Percentiles rank a stretch among this genome's conserved stretches.
Evolutionary conservation across 1,140 invertebrate species (phyloP).

Genomic region (Lucilia sericata): DNA sequence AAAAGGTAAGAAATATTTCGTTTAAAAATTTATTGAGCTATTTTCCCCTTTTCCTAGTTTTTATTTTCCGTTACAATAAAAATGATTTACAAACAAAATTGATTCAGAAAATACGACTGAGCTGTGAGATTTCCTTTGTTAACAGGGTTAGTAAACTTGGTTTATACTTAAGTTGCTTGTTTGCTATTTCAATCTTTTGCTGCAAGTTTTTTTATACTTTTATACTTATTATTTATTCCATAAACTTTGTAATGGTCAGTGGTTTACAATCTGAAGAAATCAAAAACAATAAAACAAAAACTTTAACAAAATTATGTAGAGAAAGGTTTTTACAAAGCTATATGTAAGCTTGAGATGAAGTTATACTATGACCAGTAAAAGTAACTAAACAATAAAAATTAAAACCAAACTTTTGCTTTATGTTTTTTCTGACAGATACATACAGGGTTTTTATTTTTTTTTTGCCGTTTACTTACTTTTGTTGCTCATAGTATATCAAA

Average conservation of each 20-base stretch:
- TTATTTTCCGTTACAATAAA: conserved; percentile 25
- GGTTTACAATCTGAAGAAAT: neutral
- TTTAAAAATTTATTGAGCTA: too few species aligned
- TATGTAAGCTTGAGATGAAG: too few species aligned
- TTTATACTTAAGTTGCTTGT: neutral
- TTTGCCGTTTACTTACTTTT: too few species aligned
- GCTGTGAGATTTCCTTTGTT: conserved; percentile 48
- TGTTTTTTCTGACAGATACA: too few species aligned
- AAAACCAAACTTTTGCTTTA: too few species aligned
- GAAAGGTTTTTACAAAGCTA: too few species aligned
- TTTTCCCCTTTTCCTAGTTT: neutral
- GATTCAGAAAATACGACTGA: conserved; percentile 48
- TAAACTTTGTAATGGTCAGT: conserved; percentile 37
- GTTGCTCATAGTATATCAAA: too few species aligned
- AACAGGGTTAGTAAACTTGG: conserved; percentile 35
- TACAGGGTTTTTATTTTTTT: too few species aligned
- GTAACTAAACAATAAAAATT: too few species aligned
- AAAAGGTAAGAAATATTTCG: too few species aligned
- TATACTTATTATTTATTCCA: neutral
- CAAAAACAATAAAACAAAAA: conserved; percentile 15
- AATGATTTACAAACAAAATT: conserved; percentile 50
- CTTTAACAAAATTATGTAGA: neutral
- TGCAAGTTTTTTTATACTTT: neutral
- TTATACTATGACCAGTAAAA: too few species aligned
- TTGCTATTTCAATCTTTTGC: neutral